These are phyloP conservation scores for Sprattus sprattus DNA, from an alignment of 2,113 vertebrate genomes.

Conservation along the genomic window DNA sequence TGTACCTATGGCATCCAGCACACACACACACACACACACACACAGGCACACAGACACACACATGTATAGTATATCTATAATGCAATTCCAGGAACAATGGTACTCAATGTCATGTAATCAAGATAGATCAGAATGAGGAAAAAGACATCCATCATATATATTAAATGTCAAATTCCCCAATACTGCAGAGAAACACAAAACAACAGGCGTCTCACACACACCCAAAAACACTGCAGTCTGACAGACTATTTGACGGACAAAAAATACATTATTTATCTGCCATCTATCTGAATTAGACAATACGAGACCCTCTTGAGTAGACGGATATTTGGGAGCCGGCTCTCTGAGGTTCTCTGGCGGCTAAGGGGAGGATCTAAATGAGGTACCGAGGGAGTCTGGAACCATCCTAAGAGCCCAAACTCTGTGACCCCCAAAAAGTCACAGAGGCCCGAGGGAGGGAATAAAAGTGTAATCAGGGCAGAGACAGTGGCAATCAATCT, in stretches of 20 bases:
- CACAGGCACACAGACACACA: not conserved
- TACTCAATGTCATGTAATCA: not conserved
- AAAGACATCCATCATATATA: constrained; percentile 13
- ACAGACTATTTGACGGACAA: constrained; percentile 11
- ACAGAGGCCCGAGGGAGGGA: not conserved
- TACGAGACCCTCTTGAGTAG: not conserved
- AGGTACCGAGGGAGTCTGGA: not conserved
- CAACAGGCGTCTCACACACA: not conserved
- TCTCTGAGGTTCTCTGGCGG: not conserved
- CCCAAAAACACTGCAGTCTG: constrained; percentile 3
- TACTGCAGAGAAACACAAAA: not conserved
- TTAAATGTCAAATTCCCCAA: constrained; percentile 5
- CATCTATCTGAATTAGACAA: not conserved
- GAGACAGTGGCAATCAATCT: constrained; percentile 10
- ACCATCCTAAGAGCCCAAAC: not conserved
- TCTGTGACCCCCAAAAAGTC: constrained; percentile 4
- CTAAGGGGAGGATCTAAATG: not conserved
- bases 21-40: not conserved
- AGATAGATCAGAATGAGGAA: not conserved
- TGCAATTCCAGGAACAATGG: not conserved
- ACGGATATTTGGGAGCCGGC: not conserved
- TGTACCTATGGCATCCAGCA: not conserved
- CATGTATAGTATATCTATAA: not conserved
- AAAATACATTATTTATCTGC: constrained; percentile 5
- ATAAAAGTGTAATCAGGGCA: constrained; percentile 29